Percentiles rank a stretch among this genome's conserved stretches.
Conservation (phyloP, 2,113 vertebrate species). For the Mesocricetus auratus region DNA sequence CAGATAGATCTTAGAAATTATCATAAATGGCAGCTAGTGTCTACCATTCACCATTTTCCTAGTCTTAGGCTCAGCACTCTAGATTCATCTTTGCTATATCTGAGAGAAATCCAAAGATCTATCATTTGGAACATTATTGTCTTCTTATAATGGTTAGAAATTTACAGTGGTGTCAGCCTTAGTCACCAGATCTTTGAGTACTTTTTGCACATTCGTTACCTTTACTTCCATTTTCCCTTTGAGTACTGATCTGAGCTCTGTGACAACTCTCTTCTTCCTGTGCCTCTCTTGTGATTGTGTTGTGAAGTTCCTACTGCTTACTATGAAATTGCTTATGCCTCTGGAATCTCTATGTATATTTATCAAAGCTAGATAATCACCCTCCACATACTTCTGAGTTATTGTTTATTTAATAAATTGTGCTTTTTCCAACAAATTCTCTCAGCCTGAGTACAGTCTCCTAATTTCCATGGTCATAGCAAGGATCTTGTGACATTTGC, state of each 20-base stretch:
- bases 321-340: neutral
- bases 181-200: neutral
- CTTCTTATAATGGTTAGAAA: neutral
- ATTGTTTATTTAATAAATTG: conserved; percentile 6
- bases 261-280: neutral
- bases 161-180: neutral
- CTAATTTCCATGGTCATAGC: neutral
- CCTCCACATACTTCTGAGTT: conserved; percentile 2
- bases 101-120: conserved; percentile 15
- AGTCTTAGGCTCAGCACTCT: neutral
- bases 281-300: neutral
- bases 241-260: neutral
- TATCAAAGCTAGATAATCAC: neutral
- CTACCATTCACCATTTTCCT: neutral
- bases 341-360: neutral
- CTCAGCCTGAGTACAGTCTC: neutral
- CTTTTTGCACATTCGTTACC: neutral
- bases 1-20: conserved; percentile 27
- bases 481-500: neutral
- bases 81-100: neutral
- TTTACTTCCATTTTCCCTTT: neutral
- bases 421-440: neutral
- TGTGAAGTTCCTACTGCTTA: neutral
- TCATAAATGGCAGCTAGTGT: neutral
- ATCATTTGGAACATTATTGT: neutral